Evolutionary conservation across 2,797 vertebrate genomes (phyloP).

Genomic region (Platyrinchus mystaceus): DNA sequence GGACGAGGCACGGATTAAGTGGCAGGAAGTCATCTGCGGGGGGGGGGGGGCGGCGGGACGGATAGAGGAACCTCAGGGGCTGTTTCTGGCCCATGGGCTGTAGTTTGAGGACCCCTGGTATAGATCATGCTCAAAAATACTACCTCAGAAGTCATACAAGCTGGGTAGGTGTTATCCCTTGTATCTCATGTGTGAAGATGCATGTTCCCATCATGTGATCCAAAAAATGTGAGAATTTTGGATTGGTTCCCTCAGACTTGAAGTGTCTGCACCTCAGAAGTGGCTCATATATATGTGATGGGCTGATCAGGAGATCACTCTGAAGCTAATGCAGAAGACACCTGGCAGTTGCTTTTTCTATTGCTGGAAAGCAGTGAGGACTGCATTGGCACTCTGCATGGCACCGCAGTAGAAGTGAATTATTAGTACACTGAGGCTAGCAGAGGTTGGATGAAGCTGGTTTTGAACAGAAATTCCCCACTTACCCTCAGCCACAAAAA

Average conservation of each 20-base stretch:
- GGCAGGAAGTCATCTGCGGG: too few species aligned
- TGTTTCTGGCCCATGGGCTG: too few species aligned
- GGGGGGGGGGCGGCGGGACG: too few species aligned
- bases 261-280: background rate
- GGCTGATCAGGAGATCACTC: background rate
- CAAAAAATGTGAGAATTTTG: background rate
- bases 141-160: background rate
- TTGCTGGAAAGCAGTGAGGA: background rate
- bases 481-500: background rate
- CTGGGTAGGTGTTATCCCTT: background rate
- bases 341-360: background rate
- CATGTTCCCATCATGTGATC: background rate
- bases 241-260: background rate
- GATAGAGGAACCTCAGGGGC: too few species aligned
- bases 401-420: background rate
- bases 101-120: too few species aligned
- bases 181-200: fast-evolving
- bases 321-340: background rate
- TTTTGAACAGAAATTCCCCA: background rate
- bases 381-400: background rate
- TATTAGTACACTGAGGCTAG: background rate
- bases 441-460: background rate
- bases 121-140: background rate
- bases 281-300: background rate
- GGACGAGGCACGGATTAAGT: too few species aligned